A percentile compares a stretch with the other conserved stretches of the same genome.
Conservation (phyloP, 2,113 vertebrate genomes). For the Tyrannus savana region DNA sequence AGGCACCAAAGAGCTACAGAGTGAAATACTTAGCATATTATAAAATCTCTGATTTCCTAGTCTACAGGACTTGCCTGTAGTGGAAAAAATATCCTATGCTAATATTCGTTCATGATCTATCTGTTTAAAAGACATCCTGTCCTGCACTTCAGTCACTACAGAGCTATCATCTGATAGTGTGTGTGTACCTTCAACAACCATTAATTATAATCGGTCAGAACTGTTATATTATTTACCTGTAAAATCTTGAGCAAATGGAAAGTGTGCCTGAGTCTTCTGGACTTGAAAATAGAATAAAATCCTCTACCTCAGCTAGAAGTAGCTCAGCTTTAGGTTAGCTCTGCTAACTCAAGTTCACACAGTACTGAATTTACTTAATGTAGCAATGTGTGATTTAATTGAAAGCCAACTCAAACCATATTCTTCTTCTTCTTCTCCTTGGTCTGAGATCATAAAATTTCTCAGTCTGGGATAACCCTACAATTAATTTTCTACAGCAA, state of each 20-base stretch:
- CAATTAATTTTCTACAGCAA: background rate
- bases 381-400: slow-evolving; percentile 16
- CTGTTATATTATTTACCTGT: slow-evolving; percentile 62
- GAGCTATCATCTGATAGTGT: slow-evolving; percentile 38
- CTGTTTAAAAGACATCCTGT: background rate
- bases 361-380: slow-evolving; percentile 14
- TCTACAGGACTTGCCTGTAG: background rate
- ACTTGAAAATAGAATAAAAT: slow-evolving; percentile 52
- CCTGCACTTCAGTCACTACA: slow-evolving; percentile 32
- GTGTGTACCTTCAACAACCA: slow-evolving; percentile 26
- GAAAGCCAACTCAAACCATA: background rate
- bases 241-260: slow-evolving; percentile 51
- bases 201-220: slow-evolving; percentile 63
- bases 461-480: background rate
- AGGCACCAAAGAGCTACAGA: background rate
- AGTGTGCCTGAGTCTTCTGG: slow-evolving; percentile 6
- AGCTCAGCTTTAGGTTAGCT: slow-evolving; percentile 24
- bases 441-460: background rate
- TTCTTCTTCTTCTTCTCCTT: background rate
- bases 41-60: background rate
- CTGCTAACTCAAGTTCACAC: background rate
- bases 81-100: background rate
- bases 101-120: background rate
- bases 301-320: slow-evolving; percentile 27
- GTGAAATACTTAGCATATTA: background rate